phyloP scores from a whole-genome alignment of 2,888 invertebrate genomes.

The Zonitis immaculata region DNA sequence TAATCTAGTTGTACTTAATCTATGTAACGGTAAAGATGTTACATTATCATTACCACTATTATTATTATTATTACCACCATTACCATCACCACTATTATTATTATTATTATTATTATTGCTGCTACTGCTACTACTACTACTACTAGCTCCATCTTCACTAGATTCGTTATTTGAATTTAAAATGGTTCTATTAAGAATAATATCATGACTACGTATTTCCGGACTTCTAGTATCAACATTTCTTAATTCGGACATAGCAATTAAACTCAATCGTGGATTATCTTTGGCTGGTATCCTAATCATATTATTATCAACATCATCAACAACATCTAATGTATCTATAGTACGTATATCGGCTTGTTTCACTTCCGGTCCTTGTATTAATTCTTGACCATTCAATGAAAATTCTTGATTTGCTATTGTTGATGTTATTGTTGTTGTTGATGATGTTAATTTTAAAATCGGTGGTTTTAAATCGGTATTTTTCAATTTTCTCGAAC shows the following conservation, averaged over 20 bases:
- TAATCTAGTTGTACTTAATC: slow-evolving; percentile 68
- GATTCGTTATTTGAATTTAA: slow-evolving; percentile 42
- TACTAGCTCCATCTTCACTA: slow-evolving; percentile 48
- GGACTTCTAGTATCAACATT: slow-evolving; percentile 52
- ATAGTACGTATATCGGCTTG: slow-evolving; percentile 46
- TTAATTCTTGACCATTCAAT: slow-evolving; percentile 42
- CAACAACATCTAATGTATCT: slow-evolving; percentile 36
- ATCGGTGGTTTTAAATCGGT: slow-evolving; percentile 48
- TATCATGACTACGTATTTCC: slow-evolving; percentile 35
- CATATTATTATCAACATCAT: slow-evolving; percentile 13
- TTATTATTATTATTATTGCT: too few relatives aligned
- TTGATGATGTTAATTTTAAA: slow-evolving; percentile 45
- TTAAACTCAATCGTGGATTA: slow-evolving; percentile 53
- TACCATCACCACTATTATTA: too few relatives aligned
- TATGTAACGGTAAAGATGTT: slow-evolving; percentile 62
- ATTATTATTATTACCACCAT: too few relatives aligned
- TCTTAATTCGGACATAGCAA: slow-evolving; percentile 56
- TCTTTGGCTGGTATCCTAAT: slow-evolving; percentile 23
- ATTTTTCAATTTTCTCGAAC: slow-evolving; percentile 64
- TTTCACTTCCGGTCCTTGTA: slow-evolving; percentile 44
- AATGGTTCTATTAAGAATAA: slow-evolving; percentile 28
- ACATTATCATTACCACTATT: too few relatives aligned
- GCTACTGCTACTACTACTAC: slow-evolving; percentile 50
- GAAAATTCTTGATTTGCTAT: slow-evolving; percentile 20
- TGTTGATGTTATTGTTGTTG: neutral